phyloP scores from a whole-genome alignment of 37 sponge, comb jelly and placozoan species.

The Halichondria panicea region DNA sequence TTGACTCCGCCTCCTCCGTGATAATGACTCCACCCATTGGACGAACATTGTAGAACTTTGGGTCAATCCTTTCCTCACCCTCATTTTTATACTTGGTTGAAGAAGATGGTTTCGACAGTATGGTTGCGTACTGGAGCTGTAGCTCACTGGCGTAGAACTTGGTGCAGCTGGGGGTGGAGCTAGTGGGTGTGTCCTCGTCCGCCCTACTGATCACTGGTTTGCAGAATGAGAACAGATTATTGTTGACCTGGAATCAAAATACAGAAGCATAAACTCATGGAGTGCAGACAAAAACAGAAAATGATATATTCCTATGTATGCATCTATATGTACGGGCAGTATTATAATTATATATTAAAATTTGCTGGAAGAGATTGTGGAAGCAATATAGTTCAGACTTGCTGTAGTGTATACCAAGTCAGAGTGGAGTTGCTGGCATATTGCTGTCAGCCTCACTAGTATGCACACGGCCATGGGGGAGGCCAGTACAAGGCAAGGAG shows the following conservation, averaged over 20 bases:
- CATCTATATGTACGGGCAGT: background rate
- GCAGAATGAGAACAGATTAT: conserved; percentile 53
- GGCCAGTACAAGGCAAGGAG: no score
- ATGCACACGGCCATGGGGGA: no score
- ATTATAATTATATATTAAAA: background rate
- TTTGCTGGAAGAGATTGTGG: no score
- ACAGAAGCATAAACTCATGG: background rate
- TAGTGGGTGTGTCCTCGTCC: background rate
- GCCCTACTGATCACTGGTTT: background rate
- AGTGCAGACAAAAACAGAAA: background rate
- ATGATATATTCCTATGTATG: background rate
- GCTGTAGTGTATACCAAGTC: no score
- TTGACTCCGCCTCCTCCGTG: conserved; percentile 2
- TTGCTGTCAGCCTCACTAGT: no score
- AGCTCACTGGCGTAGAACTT: conserved; percentile 49
- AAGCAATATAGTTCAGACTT: no score
- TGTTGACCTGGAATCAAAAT: conserved; percentile 27
- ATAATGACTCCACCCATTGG: no score
- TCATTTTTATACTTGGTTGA: background rate
- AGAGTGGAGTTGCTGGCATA: no score
- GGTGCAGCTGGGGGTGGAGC: background rate
- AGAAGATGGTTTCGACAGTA: conserved; percentile 20
- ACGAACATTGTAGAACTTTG: conserved; percentile 62
- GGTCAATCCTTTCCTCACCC: conserved; percentile 9
- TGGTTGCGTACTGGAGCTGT: conserved; percentile 42